Evolutionary conservation across 2,797 vertebrate genomes (phyloP).

Genomic region (Enteromius fasciolatus): DNA sequence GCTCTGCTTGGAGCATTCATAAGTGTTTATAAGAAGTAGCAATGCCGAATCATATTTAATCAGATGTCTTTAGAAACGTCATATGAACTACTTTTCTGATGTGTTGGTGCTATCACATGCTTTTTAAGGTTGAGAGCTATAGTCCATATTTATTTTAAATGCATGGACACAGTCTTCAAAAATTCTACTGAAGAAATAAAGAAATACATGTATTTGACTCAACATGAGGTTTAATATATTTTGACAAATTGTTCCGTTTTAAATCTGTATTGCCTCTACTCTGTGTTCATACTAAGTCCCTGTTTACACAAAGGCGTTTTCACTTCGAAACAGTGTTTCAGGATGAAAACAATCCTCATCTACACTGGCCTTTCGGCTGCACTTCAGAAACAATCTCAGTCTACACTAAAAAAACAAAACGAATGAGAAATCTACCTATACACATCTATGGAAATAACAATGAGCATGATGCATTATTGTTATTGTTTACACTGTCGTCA

Average conservation of each 20-base stretch:
- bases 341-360: too few species aligned
- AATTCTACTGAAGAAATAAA: neutral
- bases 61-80: neutral
- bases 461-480: too few species aligned
- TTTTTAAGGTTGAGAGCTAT: neutral
- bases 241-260: neutral
- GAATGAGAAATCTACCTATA: too few species aligned
- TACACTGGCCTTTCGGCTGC: too few species aligned
- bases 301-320: too few species aligned
- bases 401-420: too few species aligned
- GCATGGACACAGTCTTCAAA: neutral
- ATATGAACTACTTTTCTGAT: neutral
- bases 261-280: neutral
- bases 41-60: neutral
- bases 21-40: neutral
- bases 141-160: neutral
- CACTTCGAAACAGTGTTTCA: too few species aligned
- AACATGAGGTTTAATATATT: neutral
- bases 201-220: neutral
- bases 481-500: too few species aligned
- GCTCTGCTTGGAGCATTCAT: neutral
- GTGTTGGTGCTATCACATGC: neutral
- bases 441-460: too few species aligned
- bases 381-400: too few species aligned
- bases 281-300: neutral